Evolutionary conservation across 2,797 vertebrate genomes (phyloP), one percentile per base, ranked within the genome.

Genomic region (Luscinia megarhynchos): DNA sequence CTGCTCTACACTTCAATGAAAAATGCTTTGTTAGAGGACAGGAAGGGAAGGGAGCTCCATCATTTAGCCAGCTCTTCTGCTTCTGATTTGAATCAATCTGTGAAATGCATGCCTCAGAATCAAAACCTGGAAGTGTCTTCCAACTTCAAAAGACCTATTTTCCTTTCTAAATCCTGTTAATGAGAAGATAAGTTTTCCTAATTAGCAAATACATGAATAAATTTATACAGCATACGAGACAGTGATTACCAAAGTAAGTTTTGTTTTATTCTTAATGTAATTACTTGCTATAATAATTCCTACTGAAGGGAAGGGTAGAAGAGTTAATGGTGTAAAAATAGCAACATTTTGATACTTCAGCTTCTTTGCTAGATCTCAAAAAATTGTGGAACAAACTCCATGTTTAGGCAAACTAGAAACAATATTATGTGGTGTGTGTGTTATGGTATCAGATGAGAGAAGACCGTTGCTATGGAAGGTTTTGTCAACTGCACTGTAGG

Each of bases 91-190:
- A 40, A 40, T 43, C 11, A 8, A 58, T 83, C 27, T 87, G 13
- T 74, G 46, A 76, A 89, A 83, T 58, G 11, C 30, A 30, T 66
- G 51, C 36, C 36, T 90, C 46, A 68, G 50, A 95, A 89, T 83
- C 61, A 74, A 59, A 73, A 85, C 40, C n/a, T 89, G 58, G 27
- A 75, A 73, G 38, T 46, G 26, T 66, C 36, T 87, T 86, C 58
- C n/a, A 53, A 2, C 53, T 91, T 72, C 62, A 84, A 62, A 93
- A 79, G 64, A 69, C 6, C 14, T 20, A 3, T 82, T 93, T 95
- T 95, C 68, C 29, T 74, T 82, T 91, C 38, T 82, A 83, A 87
- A 91, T 76, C 36, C 46, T 61, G 5, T 32, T 90, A 88, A 83
- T 89, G 59, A 84, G 27, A 72, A 32, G 15, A 9, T 87, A 53